phyloP scores from a whole-genome alignment of 2,888 invertebrate species.

The Sipunculus nudus region DNA sequence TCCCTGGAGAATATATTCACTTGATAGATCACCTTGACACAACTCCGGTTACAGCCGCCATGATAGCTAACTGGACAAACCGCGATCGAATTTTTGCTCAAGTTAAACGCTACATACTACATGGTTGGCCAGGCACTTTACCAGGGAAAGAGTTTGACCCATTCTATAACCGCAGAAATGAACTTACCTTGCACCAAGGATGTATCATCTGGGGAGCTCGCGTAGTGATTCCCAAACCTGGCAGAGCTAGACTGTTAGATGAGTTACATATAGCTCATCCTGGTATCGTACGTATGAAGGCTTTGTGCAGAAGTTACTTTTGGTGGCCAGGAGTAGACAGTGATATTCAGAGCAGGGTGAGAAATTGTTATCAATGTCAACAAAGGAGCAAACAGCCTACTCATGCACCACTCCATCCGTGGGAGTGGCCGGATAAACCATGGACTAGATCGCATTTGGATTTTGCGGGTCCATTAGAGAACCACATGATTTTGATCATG shows the following conservation, averaged over 20 bases:
- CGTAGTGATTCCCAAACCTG: constrained; percentile 41
- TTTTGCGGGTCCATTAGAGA: constrained; percentile 37
- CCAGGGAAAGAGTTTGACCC: too few species aligned
- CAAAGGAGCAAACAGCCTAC: constrained; percentile 6
- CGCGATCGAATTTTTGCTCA: too few species aligned
- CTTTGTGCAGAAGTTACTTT: constrained; percentile 34
- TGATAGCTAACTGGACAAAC: too few species aligned
- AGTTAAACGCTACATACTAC: too few species aligned
- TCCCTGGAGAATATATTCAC: too few species aligned
- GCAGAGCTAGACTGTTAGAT: constrained; percentile 32
- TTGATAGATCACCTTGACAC: too few species aligned
- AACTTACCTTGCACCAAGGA: too few species aligned
- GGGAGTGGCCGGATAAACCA: constrained; percentile 30
- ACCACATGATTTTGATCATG: constrained; percentile 24
- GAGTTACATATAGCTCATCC: constrained; percentile 46
- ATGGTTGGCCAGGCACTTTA: too few species aligned
- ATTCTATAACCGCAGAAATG: too few species aligned
- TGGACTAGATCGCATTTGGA: constrained; percentile 45
- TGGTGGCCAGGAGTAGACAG: constrained; percentile 25
- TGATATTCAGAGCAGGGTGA: neutral
- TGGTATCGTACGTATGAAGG: constrained; percentile 45
- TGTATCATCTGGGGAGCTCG: constrained; percentile 40
- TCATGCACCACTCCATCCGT: constrained; percentile 28
- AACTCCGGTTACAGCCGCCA: too few species aligned
- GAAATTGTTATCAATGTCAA: constrained; percentile 1